Conservation (phyloP, 2,888 invertebrate genomes). For the Brenthis daphne region DNA sequence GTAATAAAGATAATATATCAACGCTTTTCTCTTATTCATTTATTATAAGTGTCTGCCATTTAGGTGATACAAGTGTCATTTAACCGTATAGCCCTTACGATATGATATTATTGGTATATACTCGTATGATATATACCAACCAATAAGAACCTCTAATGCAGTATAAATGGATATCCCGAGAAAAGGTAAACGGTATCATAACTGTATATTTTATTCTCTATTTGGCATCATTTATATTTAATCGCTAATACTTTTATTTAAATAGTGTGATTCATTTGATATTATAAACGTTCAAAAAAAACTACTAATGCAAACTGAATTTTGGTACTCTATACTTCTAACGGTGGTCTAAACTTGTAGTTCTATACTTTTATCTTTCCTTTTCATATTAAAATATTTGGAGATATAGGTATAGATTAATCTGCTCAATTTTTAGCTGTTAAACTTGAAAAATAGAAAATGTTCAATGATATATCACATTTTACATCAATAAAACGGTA, state of each 20-base stretch:
- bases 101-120: slow-evolving; percentile 21
- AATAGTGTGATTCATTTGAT: background rate
- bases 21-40: slow-evolving; percentile 14
- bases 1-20: slow-evolving; percentile 4
- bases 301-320: too few species aligned
- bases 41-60: slow-evolving; percentile 17
- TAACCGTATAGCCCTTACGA: slow-evolving; percentile 19
- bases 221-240: too few species aligned
- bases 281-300: too few species aligned
- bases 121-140: background rate
- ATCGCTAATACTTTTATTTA: background rate
- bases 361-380: too few species aligned
- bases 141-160: slow-evolving; percentile 1
- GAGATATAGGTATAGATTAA: too few species aligned
- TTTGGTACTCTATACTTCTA: too few species aligned
- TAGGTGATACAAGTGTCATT: slow-evolving; percentile 19
- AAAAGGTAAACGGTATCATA: slow-evolving; percentile 17
- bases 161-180: slow-evolving; percentile 2
- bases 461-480: background rate
- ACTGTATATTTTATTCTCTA: slow-evolving; percentile 1
- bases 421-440: too few species aligned
- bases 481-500: background rate
- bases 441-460: too few species aligned
- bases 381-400: too few species aligned
- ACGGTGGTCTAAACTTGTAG: too few species aligned